These are phyloP conservation scores for Tragelaphus buxtoni DNA, from an alignment of 2,113 vertebrate genomes.

Conservation along the genomic window DNA sequence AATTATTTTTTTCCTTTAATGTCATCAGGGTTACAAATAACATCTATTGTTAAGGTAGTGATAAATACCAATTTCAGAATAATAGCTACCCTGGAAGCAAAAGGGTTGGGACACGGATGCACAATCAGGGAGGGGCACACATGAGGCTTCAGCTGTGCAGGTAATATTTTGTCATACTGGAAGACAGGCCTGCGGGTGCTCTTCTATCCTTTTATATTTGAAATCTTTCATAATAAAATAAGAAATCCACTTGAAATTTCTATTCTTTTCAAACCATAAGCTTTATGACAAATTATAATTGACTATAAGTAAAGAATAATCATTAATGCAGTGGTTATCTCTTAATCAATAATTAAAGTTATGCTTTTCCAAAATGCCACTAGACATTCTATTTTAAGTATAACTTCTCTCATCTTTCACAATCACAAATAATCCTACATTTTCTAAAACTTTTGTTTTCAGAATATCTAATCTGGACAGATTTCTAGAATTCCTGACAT, in stretches of 20 bases:
- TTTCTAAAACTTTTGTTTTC: not conserved
- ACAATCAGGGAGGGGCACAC: not conserved
- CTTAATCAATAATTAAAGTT: constrained; percentile 11
- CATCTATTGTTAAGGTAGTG: not conserved
- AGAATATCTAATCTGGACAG: not conserved
- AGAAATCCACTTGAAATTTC: not conserved
- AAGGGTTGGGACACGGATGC: not conserved
- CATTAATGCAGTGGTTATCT: not conserved
- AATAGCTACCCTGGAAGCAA: not conserved
- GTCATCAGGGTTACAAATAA: constrained; percentile 2
- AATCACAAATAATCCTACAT: not conserved
- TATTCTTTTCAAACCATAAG: not conserved
- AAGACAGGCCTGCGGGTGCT: not conserved
- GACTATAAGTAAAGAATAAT: not conserved
- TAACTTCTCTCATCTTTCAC: not conserved
- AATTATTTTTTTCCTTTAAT: constrained; percentile 16
- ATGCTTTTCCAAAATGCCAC: not conserved
- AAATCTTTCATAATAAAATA: constrained; percentile 4
- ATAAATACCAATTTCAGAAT: not conserved
- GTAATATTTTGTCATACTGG: not conserved
- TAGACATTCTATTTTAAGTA: not conserved
- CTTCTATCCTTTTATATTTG: constrained; percentile 16
- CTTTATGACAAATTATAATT: not conserved
- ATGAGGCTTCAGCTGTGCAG: not conserved
- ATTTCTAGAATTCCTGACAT: constrained; percentile 10